A percentile compares a stretch with the other conserved stretches of the same genome.
Evolutionary conservation across 2,113 vertebrate species (phyloP).

Genomic region (Pantherophis guttatus): DNA sequence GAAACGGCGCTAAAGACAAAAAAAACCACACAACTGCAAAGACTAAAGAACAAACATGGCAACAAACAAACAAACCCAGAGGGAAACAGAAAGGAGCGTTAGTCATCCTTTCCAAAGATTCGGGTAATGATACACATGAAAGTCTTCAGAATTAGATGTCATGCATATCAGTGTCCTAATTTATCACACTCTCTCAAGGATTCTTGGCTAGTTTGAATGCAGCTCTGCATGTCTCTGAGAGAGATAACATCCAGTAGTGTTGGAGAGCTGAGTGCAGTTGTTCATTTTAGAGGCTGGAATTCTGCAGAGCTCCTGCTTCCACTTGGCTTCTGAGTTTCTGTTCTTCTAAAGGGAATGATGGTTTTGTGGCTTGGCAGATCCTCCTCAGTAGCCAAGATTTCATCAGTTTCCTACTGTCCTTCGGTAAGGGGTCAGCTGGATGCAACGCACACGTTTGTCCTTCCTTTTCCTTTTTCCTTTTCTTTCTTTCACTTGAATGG

Average conservation of each 20-base stretch:
- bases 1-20: neutral
- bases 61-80: neutral
- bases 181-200: neutral
- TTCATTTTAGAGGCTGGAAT: neutral
- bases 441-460: neutral
- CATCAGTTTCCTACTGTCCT: neutral
- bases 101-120: neutral
- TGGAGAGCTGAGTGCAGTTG: neutral
- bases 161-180: neutral
- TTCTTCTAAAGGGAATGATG: neutral
- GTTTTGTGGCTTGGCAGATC: neutral
- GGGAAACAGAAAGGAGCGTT: neutral
- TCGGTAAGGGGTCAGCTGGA: neutral
- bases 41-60: neutral
- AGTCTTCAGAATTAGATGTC: neutral
- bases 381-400: neutral
- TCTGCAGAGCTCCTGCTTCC: neutral
- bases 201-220: neutral
- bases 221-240: neutral
- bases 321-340: neutral
- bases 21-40: neutral
- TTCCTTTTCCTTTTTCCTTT: neutral
- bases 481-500: neutral
- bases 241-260: neutral
- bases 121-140: accelerated